Conservation (phyloP, 2,888 invertebrate species). For the Cephonodes hylas region DNA sequence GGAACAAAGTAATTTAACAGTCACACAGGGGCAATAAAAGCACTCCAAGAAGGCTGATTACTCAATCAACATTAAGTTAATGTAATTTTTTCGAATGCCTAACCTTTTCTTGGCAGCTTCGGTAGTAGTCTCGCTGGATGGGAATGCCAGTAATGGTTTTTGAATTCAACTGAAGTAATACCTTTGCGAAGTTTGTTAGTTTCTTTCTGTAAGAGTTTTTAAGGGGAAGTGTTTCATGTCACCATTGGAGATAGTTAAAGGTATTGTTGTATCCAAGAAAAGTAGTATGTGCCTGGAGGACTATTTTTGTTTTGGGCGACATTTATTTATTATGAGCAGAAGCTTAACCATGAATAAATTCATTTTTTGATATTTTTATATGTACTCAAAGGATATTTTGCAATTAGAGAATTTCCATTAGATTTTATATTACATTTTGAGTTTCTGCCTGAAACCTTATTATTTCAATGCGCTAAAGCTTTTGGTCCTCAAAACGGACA, state of each 20-base stretch:
- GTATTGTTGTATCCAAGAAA: too few relatives aligned
- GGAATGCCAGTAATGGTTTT: background rate
- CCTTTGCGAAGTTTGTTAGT: background rate
- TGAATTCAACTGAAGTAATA: background rate
- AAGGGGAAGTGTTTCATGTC: too few relatives aligned
- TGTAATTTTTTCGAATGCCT: background rate
- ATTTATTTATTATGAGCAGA: too few relatives aligned
- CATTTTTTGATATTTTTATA: too few relatives aligned
- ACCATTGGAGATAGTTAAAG: too few relatives aligned
- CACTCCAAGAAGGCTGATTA: background rate
- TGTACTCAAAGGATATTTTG: too few relatives aligned
- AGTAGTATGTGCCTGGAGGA: too few relatives aligned
- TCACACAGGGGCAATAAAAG: background rate
- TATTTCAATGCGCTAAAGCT: too few relatives aligned
- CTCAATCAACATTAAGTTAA: background rate
- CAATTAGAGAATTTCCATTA: background rate
- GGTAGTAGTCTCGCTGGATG: background rate
- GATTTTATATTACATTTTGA: background rate
- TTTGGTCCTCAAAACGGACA: background rate
- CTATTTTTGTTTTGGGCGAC: too few relatives aligned
- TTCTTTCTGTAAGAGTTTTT: too few relatives aligned
- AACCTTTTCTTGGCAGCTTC: background rate
- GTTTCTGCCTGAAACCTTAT: background rate
- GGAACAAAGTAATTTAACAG: background rate
- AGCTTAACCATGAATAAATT: too few relatives aligned